A percentile compares a stretch with the other conserved stretches of the same genome.
These are phyloP conservation scores for Oxyruncus cristatus DNA, from an alignment of 2,113 vertebrate genomes.

Conservation along the genomic window DNA sequence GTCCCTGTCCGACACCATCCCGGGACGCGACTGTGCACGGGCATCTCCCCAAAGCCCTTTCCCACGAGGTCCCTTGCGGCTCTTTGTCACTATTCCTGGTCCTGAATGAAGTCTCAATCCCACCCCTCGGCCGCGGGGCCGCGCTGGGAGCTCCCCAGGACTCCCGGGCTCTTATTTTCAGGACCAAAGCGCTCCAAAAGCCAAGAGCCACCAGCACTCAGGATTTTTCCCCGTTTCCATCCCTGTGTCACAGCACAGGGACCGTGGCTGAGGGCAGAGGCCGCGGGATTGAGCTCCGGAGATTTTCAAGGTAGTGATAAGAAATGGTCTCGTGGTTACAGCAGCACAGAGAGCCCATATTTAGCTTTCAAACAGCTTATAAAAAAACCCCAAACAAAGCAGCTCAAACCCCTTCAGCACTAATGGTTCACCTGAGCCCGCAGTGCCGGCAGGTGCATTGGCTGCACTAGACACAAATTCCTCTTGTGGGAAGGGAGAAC, in stretches of 20 bases:
- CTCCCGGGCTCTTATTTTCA: accelerated
- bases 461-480: too few relatives aligned
- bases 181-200: background rate
- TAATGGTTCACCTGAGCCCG: background rate
- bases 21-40: too few relatives aligned
- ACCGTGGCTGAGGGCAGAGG: accelerated
- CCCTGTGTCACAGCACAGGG: accelerated
- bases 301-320: background rate
- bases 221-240: accelerated
- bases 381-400: background rate
- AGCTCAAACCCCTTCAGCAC: accelerated
- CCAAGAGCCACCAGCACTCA: accelerated
- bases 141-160: accelerated
- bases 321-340: background rate
- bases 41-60: background rate
- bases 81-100: accelerated
- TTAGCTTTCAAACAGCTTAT: accelerated
- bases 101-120: accelerated
- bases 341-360: background rate
- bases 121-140: accelerated
- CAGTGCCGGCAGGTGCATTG: accelerated
- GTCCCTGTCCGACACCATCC: background rate
- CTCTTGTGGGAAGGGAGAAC: accelerated
- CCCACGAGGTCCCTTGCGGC: accelerated
- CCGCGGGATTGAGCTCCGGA: accelerated